A percentile compares a stretch with the other conserved stretches of the same genome.
These are phyloP conservation scores for Muscidifurax raptorellus DNA, from an alignment of 1,140 invertebrate genomes.

Conservation along the genomic window DNA sequence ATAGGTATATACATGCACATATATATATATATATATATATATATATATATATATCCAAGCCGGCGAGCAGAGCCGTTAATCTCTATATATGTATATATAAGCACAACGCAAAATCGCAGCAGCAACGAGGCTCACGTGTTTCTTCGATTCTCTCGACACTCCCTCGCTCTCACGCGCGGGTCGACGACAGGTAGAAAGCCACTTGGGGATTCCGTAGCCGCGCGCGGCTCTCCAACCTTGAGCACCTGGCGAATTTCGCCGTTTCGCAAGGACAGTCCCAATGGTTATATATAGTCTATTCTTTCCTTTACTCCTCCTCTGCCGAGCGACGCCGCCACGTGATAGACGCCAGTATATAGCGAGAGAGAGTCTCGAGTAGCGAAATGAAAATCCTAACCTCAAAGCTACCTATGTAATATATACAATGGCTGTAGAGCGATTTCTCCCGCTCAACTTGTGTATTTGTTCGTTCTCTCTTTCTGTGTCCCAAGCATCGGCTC, in stretches of 20 bases:
- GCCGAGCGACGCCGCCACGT: neutral
- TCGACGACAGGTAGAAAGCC: neutral
- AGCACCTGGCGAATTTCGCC: neutral
- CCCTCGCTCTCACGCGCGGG: neutral
- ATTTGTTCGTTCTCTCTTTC: no score
- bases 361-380: no score
- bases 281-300: neutral
- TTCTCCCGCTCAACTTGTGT: neutral
- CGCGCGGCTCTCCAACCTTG: neutral
- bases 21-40: neutral
- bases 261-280: neutral
- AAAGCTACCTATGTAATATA: neutral
- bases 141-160: neutral
- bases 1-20: neutral
- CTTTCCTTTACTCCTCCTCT: neutral
- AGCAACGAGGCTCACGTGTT: conserved; percentile 14
- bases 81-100: neutral
- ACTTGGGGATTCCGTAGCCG: neutral
- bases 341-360: neutral
- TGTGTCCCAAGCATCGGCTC: no score
- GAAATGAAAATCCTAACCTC: neutral
- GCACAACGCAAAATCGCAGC: neutral
- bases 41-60: neutral
- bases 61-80: neutral
- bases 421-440: neutral